A percentile compares a stretch with the other conserved stretches of the same genome.
Evolutionary conservation across 2,113 vertebrate species (phyloP).

Genomic region (Eulemur rufifrons): DNA sequence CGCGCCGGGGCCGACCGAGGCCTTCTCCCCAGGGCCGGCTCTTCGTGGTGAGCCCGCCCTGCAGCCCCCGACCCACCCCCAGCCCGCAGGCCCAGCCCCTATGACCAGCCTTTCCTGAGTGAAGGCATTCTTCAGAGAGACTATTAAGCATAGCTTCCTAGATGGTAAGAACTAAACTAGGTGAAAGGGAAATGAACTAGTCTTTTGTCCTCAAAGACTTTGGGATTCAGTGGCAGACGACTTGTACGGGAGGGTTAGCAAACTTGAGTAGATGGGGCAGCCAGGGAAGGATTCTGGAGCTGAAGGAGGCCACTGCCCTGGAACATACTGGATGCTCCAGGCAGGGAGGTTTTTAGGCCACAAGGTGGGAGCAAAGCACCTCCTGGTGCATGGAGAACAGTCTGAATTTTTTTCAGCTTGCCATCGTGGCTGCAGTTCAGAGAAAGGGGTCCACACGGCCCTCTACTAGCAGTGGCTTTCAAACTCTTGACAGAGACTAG

Average conservation of each 20-base stretch:
- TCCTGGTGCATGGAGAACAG: rapidly evolving
- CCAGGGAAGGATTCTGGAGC: neutral
- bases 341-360: neutral
- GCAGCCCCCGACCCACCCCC: neutral
- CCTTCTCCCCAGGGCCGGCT: neutral
- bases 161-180: neutral
- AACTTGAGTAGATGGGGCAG: rapidly evolving
- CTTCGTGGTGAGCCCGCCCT: neutral
- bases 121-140: neutral
- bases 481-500: neutral
- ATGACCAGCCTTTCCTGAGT: neutral
- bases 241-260: neutral
- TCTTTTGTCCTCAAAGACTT: neutral
- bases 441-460: neutral
- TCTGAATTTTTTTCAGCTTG: neutral
- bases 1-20: rapidly evolving
- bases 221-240: neutral
- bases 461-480: neutral
- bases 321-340: neutral
- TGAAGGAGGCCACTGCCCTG: neutral
- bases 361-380: too few species aligned
- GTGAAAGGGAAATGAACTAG: neutral
- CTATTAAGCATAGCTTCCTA: neutral
- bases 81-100: neutral
- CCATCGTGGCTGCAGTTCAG: neutral